phyloP scores from a whole-genome alignment of 2,888 invertebrate species.

The Drosophila putrida region DNA sequence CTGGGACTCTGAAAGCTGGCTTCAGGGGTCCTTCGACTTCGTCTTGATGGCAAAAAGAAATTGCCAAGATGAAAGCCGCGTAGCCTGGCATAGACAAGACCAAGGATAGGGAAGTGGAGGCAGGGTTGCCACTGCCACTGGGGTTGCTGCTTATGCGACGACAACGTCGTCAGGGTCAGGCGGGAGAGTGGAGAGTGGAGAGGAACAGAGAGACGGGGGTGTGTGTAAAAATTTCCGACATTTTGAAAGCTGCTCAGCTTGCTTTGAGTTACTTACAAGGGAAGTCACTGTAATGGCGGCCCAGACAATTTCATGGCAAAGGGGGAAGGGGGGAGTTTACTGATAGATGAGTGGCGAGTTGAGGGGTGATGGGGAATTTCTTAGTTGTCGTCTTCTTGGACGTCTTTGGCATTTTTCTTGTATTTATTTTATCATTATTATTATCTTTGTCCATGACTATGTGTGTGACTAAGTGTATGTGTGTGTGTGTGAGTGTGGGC shows the following conservation, averaged over 20 bases:
- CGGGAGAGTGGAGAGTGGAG: neutral
- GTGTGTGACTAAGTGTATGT: conserved; percentile 37
- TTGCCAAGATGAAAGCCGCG: conserved; percentile 76
- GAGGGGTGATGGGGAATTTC: neutral
- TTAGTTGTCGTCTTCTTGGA: conserved; percentile 21
- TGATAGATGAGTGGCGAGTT: neutral
- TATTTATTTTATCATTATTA: conserved; percentile 84
- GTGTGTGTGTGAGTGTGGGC: conserved; percentile 39
- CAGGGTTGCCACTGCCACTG: neutral
- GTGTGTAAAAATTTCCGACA: conserved; percentile 75
- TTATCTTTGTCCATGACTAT: conserved; percentile 83
- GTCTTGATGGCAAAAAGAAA: conserved; percentile 59
- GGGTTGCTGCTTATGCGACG: conserved; percentile 22
- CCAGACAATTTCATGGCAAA: conserved; percentile 40
- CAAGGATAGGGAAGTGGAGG: neutral
- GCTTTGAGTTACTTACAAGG: conserved; percentile 71
- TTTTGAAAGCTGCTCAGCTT: conserved; percentile 77
- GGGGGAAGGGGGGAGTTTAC: conserved; percentile 11
- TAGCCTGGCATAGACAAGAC: conserved; percentile 60
- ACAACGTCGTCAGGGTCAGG: conserved; percentile 15
- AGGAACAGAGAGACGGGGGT: neutral
- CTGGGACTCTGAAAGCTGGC: conserved; percentile 14
- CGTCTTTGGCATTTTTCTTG: conserved; percentile 72
- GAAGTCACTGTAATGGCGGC: conserved; percentile 51
- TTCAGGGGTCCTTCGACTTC: conserved; percentile 12